A percentile compares a stretch with the other conserved stretches of the same genome.
phyloP scores from a whole-genome alignment of 1,140 invertebrate genomes.

The Oryctes rhinoceros region DNA sequence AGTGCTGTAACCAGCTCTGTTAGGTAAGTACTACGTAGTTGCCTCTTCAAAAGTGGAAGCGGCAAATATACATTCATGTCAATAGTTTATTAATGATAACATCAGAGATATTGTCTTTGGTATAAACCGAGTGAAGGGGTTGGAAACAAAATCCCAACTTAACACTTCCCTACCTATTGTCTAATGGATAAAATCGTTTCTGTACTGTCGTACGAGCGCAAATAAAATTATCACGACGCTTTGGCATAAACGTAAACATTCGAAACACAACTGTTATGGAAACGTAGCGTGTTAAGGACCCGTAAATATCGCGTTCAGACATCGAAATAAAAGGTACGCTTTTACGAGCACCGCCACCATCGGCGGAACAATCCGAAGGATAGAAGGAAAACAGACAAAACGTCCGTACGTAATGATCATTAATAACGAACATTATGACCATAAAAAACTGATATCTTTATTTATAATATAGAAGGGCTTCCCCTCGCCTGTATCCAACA shows the following conservation, averaged over 20 bases:
- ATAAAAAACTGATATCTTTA: constrained; percentile 27
- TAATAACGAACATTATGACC: constrained; percentile 28
- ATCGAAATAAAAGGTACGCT: constrained; percentile 27
- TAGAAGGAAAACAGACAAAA: constrained; percentile 26
- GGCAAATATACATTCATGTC: too few species aligned
- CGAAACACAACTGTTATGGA: constrained; percentile 29
- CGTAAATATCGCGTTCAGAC: constrained; percentile 34
- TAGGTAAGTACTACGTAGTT: too few species aligned
- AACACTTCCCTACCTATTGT: neutral
- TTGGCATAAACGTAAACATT: constrained; percentile 29
- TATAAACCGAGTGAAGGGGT: too few species aligned
- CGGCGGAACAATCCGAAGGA: neutral
- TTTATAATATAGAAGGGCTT: constrained; percentile 15
- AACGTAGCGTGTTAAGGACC: constrained; percentile 5
- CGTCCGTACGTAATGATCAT: constrained; percentile 25
- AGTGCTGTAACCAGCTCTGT: too few species aligned
- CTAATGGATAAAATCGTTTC: neutral
- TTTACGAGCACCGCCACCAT: constrained; percentile 12
- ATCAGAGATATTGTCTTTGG: too few species aligned
- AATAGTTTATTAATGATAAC: too few species aligned
- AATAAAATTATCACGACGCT: constrained; percentile 34
- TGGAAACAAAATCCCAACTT: too few species aligned
- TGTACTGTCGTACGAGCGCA: neutral
- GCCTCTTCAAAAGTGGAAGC: too few species aligned
- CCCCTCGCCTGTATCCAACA: neutral